Evolutionary conservation across 2,888 invertebrate species (phyloP).

Genomic region (Eilema griseolum): DNA sequence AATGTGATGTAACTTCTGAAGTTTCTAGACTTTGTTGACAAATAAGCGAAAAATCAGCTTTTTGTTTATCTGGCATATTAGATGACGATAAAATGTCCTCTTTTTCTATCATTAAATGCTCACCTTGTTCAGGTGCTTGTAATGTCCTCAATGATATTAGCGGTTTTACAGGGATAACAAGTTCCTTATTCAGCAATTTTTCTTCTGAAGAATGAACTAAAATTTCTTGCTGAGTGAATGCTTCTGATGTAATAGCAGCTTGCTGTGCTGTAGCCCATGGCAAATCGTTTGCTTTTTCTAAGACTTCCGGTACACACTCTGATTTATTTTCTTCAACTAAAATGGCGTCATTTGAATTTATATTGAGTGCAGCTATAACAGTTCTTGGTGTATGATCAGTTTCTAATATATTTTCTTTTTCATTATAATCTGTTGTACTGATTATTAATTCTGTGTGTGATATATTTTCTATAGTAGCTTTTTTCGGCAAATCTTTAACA

Average conservation of each 20-base stretch:
- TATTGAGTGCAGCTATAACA: slow-evolving; percentile 57
- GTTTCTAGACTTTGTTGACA: slow-evolving; percentile 84
- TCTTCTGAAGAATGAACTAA: slow-evolving; percentile 81
- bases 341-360: slow-evolving; percentile 79
- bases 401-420: slow-evolving; percentile 82
- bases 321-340: slow-evolving; percentile 83
- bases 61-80: slow-evolving; percentile 75
- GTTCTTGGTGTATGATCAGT: slow-evolving; percentile 49
- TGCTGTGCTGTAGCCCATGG: slow-evolving; percentile 69
- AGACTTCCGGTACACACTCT: slow-evolving; percentile 72
- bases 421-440: slow-evolving; percentile 84
- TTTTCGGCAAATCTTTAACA: slow-evolving; percentile 56
- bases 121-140: slow-evolving; percentile 86
- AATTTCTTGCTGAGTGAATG: slow-evolving; percentile 86
- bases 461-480: slow-evolving; percentile 84
- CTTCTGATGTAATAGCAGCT: slow-evolving; percentile 83
- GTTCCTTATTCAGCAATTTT: slow-evolving; percentile 57
- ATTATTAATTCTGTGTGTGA: slow-evolving; percentile 84
- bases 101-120: slow-evolving; percentile 86
- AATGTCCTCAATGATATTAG: slow-evolving; percentile 79
- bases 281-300: slow-evolving; percentile 61
- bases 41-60: slow-evolving; percentile 73
- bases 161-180: slow-evolving; percentile 71
- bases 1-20: slow-evolving; percentile 85
- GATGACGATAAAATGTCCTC: slow-evolving; percentile 80